A percentile compares a stretch with the other conserved stretches of the same genome.
Conservation (phyloP, 2,113 vertebrate species). For the Cololabis saira region DNA sequence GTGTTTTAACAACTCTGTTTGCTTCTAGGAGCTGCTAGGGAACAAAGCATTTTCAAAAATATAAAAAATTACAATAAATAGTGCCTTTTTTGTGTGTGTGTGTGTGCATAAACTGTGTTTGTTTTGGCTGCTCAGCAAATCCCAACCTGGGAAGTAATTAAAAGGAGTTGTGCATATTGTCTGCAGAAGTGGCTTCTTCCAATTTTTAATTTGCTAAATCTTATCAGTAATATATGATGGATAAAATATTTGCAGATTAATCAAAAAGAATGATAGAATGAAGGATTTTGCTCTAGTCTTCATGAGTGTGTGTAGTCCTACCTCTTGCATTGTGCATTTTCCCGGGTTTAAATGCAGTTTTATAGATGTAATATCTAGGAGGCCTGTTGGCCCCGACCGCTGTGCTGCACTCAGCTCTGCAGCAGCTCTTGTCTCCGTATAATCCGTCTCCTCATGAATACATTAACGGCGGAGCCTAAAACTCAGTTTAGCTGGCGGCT, state of each 20-base stretch:
- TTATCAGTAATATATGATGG: not conserved
- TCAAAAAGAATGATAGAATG: not conserved
- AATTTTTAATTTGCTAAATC: not conserved
- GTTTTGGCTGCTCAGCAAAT: no score
- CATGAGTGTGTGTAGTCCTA: constrained; percentile 6
- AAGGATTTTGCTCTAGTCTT: not conserved
- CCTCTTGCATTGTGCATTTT: constrained; percentile 25
- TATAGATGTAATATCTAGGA: constrained; percentile 56
- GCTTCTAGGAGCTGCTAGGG: not conserved
- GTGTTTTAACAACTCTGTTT: constrained; percentile 7
- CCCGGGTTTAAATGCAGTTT: constrained; percentile 40
- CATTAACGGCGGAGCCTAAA: constrained; percentile 81
- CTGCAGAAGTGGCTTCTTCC: not conserved
- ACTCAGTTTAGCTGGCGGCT: constrained; percentile 82
- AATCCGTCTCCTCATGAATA: constrained; percentile 86
- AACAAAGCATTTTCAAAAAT: not conserved
- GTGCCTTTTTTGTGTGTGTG: no score
- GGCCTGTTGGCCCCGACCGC: constrained; percentile 72
- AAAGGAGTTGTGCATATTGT: not conserved
- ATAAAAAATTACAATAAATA: not conserved
- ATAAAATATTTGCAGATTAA: constrained; percentile 5
- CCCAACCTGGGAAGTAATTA: no score
- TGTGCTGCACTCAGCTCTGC: constrained; percentile 70
- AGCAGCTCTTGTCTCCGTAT: constrained; percentile 75
- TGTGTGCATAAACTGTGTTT: no score